phyloP scores from a whole-genome alignment of 2,888 invertebrate genomes.

The Drosophila testacea region DNA sequence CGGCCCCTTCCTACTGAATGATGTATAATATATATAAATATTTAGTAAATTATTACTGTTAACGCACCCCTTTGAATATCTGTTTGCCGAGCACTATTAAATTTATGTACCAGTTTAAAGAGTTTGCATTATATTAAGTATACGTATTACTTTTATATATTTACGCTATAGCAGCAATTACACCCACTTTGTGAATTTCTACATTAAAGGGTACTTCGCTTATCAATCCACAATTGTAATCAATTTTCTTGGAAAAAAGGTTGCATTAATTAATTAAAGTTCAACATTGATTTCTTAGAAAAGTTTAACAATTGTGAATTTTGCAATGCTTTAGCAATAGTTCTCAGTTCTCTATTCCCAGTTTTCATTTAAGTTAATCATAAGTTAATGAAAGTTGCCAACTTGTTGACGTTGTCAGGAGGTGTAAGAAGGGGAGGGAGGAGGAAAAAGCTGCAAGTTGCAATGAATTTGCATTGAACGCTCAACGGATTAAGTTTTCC shows the following conservation, averaged over 20 bases:
- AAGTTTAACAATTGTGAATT: not conserved
- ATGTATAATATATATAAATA: too few relatives aligned
- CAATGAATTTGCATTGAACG: conserved; percentile 16
- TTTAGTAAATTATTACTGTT: too few relatives aligned
- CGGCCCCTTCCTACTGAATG: too few relatives aligned
- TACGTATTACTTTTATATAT: too few relatives aligned
- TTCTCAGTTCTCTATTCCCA: not conserved
- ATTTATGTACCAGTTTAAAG: too few relatives aligned
- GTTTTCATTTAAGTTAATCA: conserved; percentile 2
- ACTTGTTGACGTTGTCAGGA: not conserved
- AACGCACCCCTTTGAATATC: too few relatives aligned
- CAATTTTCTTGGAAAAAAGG: not conserved
- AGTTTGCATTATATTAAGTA: too few relatives aligned
- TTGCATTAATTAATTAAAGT: not conserved
- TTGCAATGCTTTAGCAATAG: not conserved
- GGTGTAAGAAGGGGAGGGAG: too few relatives aligned
- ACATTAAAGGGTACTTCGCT: not conserved
- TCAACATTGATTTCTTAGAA: not conserved
- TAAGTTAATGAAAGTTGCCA: conserved; percentile 13
- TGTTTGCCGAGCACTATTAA: too few relatives aligned
- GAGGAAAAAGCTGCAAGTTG: not conserved
- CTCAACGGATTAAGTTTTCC: conserved; percentile 14
- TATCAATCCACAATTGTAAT: not conserved
- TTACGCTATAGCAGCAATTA: too few relatives aligned
- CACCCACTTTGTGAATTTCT: too few relatives aligned